Evolutionary conservation across 2,888 invertebrate species (phyloP), one percentile per base, ranked within the genome.

Genomic region (Xestia sexstrigata): DNA sequence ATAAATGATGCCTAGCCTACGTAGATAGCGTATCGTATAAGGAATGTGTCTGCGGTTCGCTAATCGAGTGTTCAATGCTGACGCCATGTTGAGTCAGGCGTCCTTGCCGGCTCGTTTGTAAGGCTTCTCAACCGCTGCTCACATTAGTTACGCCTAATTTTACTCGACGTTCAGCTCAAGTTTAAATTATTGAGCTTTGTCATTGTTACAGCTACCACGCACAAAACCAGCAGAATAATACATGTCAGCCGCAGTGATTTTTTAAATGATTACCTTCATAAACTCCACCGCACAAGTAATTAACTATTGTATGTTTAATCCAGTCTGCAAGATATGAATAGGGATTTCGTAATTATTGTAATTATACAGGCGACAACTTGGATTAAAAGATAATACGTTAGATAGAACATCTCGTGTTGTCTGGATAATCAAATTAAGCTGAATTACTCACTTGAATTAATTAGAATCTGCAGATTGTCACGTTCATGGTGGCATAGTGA

Each of bases 21-120:
- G 63, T 78, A 72, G 74, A 80, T 82, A 81, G 86, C 89, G 88
- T 89, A 87, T 88, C 89, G 65, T 90, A 88, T 90, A 90, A 79
- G 93, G 93, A 92, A 92, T 93, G 91, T 89, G 83, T 87, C 75
- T 83, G 84, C 77, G 83, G 83, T 84, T 79, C 87, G 83, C 84
- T 84, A 79, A 81, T 85, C 88, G 85, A 83, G 81, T 78, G 84
- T 69, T 76, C 82, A 81, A 76, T 80, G 90, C 87, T 92, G 93
- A 93, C 93, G 94, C 86, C 91, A 92, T 90, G 85, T 89, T 92
- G 92, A 92, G 87, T 93, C 93, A 92, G 88, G 71, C 90, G 95
- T 89, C 95, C 95, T 95, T 92, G 95, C 86, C 84, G 81, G 74
- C 79, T 82, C 84, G 83, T 84, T 90, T 89, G 89, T 90, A 89